Evolutionary conservation across 2,797 vertebrate species (phyloP).

Genomic region (Enteromius radiatus): DNA sequence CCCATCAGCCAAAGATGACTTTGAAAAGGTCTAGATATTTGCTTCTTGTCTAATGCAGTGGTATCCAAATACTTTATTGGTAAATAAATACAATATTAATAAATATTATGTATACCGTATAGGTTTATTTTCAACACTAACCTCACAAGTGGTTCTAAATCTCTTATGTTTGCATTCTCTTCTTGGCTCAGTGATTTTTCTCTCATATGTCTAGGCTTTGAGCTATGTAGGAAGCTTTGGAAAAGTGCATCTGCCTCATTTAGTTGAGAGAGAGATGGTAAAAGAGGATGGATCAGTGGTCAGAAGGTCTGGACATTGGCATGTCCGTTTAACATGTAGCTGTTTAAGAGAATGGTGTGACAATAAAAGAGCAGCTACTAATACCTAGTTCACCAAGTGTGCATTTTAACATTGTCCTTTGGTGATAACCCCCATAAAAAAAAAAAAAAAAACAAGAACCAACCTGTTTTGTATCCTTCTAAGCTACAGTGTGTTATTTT

Average conservation of each 20-base stretch:
- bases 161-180: constrained; percentile 2
- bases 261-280: constrained; percentile 87
- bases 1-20: constrained; percentile 94
- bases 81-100: neutral
- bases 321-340: constrained; percentile 59
- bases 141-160: neutral
- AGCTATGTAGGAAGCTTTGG: constrained; percentile 86
- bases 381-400: neutral
- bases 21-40: constrained; percentile 85
- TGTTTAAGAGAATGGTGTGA: constrained; percentile 57
- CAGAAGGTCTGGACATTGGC: constrained; percentile 89
- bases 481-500: neutral
- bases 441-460: too few species aligned
- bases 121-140: neutral
- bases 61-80: neutral
- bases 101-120: neutral
- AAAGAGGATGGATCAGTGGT: constrained; percentile 92
- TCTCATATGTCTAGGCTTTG: constrained; percentile 82
- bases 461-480: neutral
- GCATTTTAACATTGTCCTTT: neutral
- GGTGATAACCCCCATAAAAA: neutral
- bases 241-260: constrained; percentile 83
- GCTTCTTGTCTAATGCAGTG: neutral
- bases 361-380: neutral
- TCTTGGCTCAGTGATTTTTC: constrained; percentile 49